Evolutionary conservation across 2,888 invertebrate species (phyloP).

Genomic region (Choreutis nemorana): DNA sequence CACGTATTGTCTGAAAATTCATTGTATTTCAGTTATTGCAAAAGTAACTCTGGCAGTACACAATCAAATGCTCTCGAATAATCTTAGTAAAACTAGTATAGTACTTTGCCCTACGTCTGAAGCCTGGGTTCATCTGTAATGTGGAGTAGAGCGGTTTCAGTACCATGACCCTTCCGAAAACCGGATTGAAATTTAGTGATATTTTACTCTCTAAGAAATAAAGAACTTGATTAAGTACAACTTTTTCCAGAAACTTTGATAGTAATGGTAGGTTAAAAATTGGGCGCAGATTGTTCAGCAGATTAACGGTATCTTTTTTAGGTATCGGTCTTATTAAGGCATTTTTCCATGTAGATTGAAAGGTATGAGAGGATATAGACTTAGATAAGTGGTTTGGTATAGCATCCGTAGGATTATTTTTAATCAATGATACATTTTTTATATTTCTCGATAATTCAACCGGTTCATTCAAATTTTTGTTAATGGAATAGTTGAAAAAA

Average conservation of each 20-base stretch:
- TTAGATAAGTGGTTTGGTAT: neutral
- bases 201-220: neutral
- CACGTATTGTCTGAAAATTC: neutral
- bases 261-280: neutral
- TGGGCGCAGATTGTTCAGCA: neutral
- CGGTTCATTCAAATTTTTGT: neutral
- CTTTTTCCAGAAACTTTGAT: neutral
- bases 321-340: constrained; percentile 3
- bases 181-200: neutral
- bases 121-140: neutral
- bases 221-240: neutral
- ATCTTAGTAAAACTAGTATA: neutral
- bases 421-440: no score
- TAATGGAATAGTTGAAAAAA: constrained; percentile 2
- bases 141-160: neutral
- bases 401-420: neutral
- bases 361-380: neutral
- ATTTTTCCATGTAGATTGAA: constrained; percentile 1
- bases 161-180: neutral
- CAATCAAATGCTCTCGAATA: neutral
- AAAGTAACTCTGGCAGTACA: neutral
- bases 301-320: neutral
- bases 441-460: neutral
- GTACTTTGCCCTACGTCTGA: neutral
- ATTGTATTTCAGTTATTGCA: neutral